Evolutionary conservation across 2,113 vertebrate genomes (phyloP).

Genomic region (Podarcis muralis): DNA sequence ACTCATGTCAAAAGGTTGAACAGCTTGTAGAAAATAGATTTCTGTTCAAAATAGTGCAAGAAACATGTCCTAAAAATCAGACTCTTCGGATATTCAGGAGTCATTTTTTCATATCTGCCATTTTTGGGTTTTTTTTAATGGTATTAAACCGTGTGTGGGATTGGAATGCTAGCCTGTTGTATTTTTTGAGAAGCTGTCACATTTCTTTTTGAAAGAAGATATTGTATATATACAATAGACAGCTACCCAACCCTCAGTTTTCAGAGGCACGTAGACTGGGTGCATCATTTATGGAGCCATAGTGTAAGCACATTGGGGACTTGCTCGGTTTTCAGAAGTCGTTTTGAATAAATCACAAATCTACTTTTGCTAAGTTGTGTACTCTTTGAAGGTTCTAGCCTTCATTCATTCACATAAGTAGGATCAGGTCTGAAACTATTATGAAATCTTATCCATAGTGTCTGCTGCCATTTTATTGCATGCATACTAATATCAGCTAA

Average conservation of each 20-base stretch:
- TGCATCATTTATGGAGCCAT: neutral
- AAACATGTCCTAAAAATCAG: neutral
- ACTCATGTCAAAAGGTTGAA: neutral
- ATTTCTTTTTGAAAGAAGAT: slow-evolving; percentile 1
- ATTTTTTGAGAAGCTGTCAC: neutral
- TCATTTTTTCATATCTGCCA: neutral
- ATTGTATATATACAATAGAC: neutral
- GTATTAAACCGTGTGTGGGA: neutral
- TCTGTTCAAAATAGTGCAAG: neutral
- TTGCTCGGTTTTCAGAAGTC: neutral
- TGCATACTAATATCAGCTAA: neutral
- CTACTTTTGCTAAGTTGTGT: neutral
- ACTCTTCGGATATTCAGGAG: neutral
- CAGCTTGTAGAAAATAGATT: neutral
- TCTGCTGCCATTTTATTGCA: neutral
- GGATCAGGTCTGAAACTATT: neutral
- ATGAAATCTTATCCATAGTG: neutral
- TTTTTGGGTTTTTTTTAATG: neutral
- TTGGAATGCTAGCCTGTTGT: neutral
- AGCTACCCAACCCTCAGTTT: neutral
- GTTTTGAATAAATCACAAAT: neutral
- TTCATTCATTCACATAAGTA: neutral
- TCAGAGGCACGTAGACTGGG: neutral
- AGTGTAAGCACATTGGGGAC: neutral
- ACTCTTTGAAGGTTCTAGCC: neutral